phyloP scores from a whole-genome alignment of 2,113 vertebrate species.

The Macquaria australasica region DNA sequence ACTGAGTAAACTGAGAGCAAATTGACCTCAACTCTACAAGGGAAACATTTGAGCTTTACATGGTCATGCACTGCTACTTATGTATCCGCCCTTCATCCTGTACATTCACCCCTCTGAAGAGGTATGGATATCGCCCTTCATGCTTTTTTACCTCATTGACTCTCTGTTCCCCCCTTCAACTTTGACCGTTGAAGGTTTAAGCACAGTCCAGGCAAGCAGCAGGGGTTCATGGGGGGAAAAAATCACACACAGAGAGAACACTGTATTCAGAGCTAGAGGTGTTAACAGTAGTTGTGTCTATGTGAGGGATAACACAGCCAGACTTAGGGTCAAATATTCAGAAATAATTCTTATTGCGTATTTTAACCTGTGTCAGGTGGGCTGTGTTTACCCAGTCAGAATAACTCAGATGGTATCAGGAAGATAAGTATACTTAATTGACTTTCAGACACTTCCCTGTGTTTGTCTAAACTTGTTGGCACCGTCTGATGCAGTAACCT shows the following conservation, averaged over 20 bases:
- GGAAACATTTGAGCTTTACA: slow-evolving; percentile 47
- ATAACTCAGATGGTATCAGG: slow-evolving; percentile 26
- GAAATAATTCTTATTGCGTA: slow-evolving; percentile 7
- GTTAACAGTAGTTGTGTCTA: slow-evolving; percentile 58
- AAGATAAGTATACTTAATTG: slow-evolving; percentile 5
- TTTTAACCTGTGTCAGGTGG: slow-evolving; percentile 23
- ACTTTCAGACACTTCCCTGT: neutral
- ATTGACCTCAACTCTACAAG: slow-evolving; percentile 58
- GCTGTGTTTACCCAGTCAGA: neutral
- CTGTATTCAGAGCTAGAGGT: slow-evolving; percentile 51
- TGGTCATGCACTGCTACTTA: slow-evolving; percentile 42
- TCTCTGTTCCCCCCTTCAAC: slow-evolving; percentile 52
- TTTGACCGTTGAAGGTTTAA: slow-evolving; percentile 54
- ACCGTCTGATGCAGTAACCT: neutral
- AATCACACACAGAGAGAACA: slow-evolving; percentile 48
- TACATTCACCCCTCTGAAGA: slow-evolving; percentile 22
- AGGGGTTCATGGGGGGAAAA: slow-evolving; percentile 38
- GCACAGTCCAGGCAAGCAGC: slow-evolving; percentile 37
- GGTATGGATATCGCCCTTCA: slow-evolving; percentile 39
- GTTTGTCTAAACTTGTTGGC: slow-evolving; percentile 11
- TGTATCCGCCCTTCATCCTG: slow-evolving; percentile 31
- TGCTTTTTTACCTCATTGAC: slow-evolving; percentile 44
- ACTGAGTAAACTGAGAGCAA: slow-evolving; percentile 37
- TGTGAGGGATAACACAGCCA: slow-evolving; percentile 17
- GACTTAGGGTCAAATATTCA: slow-evolving; percentile 21